Evolutionary conservation across 2,888 invertebrate species (phyloP).

Genomic region (Epinotia brunnichana): DNA sequence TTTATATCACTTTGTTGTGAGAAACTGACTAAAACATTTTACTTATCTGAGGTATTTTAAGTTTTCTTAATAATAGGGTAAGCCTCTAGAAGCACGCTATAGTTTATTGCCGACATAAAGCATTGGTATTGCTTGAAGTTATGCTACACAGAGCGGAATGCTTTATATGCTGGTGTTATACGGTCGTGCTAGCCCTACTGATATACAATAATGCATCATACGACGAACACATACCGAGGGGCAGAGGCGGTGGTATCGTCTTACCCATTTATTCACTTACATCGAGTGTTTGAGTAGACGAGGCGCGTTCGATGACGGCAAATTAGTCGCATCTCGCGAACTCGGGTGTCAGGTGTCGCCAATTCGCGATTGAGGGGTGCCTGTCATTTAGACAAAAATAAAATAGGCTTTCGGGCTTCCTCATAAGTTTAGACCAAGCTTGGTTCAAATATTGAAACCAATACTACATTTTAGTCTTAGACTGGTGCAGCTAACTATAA

Average conservation of each 20-base stretch:
- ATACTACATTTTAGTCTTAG: too few species aligned
- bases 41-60: too few species aligned
- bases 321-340: conserved; percentile 60
- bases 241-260: conserved; percentile 58
- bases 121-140: background rate
- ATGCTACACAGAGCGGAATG: background rate
- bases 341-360: conserved; percentile 45
- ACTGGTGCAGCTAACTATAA: background rate
- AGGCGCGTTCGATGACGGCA: conserved; percentile 57
- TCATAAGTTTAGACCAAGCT: background rate
- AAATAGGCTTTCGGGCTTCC: background rate
- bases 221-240: conserved; percentile 16
- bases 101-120: background rate
- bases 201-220: conserved; percentile 13
- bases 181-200: background rate
- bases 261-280: conserved; percentile 76
- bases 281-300: conserved; percentile 70
- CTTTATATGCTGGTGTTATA: background rate
- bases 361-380: conserved; percentile 21
- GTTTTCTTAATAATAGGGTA: too few species aligned
- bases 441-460: background rate
- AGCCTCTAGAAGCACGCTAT: background rate
- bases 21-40: too few species aligned
- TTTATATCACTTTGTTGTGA: too few species aligned
- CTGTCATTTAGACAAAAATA: conserved; percentile 5